Percentiles rank a stretch among this genome's conserved stretches.
phyloP scores from a whole-genome alignment of 2,797 vertebrate genomes.

The Tapera naevia region DNA sequence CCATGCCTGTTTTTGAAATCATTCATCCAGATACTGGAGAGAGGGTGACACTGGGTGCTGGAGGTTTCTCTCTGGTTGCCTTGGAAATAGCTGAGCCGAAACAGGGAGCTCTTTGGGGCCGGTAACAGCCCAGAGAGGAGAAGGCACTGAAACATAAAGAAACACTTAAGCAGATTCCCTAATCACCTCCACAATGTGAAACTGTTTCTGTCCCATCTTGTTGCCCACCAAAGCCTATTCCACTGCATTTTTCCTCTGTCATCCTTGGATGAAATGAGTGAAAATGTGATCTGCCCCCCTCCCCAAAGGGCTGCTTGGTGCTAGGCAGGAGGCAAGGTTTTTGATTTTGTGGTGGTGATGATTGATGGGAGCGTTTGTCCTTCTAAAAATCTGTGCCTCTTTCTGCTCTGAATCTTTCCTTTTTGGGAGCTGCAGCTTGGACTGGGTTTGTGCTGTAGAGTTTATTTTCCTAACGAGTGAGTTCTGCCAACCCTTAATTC shows the following conservation, averaged over 20 bases:
- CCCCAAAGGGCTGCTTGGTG: background rate
- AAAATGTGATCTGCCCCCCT: background rate
- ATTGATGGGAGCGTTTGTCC: background rate
- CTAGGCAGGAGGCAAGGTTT: background rate
- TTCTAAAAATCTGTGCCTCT: background rate
- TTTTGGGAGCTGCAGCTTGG: background rate
- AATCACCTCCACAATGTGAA: background rate
- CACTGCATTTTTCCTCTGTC: background rate
- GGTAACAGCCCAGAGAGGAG: rapidly evolving
- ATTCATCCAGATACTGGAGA: background rate
- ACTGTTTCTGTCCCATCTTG: background rate
- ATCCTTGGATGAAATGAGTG: background rate
- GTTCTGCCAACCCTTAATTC: background rate
- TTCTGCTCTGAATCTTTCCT: background rate
- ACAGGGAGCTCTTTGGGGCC: background rate
- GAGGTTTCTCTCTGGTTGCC: background rate
- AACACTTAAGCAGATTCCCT: background rate
- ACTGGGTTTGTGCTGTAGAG: background rate
- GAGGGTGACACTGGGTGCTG: rapidly evolving
- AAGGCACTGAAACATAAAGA: background rate
- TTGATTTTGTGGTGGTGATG: background rate
- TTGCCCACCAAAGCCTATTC: background rate
- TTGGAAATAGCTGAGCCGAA: background rate
- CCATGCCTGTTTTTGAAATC: background rate
- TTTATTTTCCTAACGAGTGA: background rate